Conservation (phyloP, 1,140 invertebrate genomes). For the Gryllus bimaculatus region DNA sequence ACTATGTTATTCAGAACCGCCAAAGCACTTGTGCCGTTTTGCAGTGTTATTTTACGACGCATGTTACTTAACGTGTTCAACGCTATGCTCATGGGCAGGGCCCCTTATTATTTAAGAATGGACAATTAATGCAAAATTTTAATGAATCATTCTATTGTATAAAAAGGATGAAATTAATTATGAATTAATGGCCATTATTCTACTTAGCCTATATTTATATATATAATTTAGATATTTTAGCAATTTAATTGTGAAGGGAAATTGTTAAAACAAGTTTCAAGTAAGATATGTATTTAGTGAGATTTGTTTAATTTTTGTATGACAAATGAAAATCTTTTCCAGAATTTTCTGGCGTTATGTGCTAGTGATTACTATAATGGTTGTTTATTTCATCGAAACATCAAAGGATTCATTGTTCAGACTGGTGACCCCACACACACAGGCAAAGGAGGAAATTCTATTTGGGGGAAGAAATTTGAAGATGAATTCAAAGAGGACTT, state of each 20-base stretch:
- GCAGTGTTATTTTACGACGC: too few relatives aligned
- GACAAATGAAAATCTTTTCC: conserved; percentile 26
- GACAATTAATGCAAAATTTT: too few relatives aligned
- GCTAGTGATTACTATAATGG: conserved; percentile 93
- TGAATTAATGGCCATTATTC: too few relatives aligned
- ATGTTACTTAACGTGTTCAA: too few relatives aligned
- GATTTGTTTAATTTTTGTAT: conserved; percentile 15
- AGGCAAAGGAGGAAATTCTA: conserved; percentile 87
- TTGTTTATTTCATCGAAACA: conserved; percentile 90
- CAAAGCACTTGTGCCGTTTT: too few relatives aligned
- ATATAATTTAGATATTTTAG: background rate
- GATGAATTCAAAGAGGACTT: conserved; percentile 94
- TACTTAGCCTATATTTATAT: too few relatives aligned
- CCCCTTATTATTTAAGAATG: too few relatives aligned
- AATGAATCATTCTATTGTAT: too few relatives aligned
- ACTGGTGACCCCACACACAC: conserved; percentile 92
- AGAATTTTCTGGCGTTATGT: conserved; percentile 96
- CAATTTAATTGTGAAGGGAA: conserved; percentile 12
- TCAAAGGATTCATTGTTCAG: conserved; percentile 97
- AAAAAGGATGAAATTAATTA: too few relatives aligned
- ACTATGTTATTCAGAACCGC: too few relatives aligned
- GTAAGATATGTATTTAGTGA: background rate
- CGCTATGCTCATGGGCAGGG: too few relatives aligned
- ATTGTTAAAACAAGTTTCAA: background rate
- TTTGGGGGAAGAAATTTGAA: conserved; percentile 88